Conservation (phyloP, 2,888 invertebrate genomes). For the Melanargia galathea region DNA sequence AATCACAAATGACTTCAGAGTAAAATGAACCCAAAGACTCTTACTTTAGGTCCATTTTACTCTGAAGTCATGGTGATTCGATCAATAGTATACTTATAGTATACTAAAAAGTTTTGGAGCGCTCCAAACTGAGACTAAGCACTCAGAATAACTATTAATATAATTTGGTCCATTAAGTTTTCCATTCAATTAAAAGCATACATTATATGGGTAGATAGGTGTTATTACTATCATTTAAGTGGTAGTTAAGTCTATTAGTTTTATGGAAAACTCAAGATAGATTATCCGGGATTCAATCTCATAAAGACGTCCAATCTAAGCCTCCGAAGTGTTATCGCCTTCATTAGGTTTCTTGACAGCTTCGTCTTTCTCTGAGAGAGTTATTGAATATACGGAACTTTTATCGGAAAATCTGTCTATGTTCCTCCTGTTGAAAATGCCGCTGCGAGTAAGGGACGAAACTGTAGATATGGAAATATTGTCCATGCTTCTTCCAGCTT, state of each 20-base stretch:
- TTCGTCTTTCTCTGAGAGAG: conserved; percentile 73
- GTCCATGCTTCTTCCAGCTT: conserved; percentile 67
- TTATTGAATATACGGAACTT: conserved; percentile 76
- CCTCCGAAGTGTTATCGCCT: conserved; percentile 78
- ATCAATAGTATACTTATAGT: no score
- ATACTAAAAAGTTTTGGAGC: no score
- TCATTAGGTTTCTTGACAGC: conserved; percentile 62
- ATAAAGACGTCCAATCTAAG: conserved; percentile 52
- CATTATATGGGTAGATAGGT: background rate
- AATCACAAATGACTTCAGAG: no score
- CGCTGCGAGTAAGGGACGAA: conserved; percentile 69
- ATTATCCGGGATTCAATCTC: background rate
- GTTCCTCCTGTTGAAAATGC: conserved; percentile 68
- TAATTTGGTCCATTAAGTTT: background rate
- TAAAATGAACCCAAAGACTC: no score
- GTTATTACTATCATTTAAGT: background rate
- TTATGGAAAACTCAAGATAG: background rate
- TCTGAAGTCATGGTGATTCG: no score
- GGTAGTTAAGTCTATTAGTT: background rate
- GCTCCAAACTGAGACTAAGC: background rate
- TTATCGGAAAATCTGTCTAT: conserved; percentile 73
- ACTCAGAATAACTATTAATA: background rate
- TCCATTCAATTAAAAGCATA: background rate
- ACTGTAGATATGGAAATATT: conserved; percentile 73
- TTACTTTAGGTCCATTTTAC: no score